Percentiles rank a stretch among this genome's conserved stretches.
Evolutionary conservation across 2,888 invertebrate genomes (phyloP).

Genomic region (Sarcophaga carnaria): DNA sequence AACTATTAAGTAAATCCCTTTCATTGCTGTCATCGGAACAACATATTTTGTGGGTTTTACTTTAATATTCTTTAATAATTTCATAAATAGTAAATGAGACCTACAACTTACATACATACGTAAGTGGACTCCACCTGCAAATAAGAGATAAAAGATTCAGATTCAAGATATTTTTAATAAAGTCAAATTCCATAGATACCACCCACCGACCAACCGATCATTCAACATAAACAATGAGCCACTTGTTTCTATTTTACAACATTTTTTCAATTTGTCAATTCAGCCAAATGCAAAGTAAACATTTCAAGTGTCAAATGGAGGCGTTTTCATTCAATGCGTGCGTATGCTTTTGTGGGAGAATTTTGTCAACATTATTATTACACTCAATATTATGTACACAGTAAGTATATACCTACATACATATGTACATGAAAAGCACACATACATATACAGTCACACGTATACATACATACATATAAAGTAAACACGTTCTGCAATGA

Average conservation of each 20-base stretch:
- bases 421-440: not conserved
- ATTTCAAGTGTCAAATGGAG: constrained; percentile 63
- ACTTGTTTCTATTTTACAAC: not conserved
- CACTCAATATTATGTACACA: not conserved
- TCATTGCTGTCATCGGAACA: too few relatives aligned
- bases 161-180: constrained; percentile 35
- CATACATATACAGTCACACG: not conserved
- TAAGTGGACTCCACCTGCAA: not conserved
- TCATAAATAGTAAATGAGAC: not conserved
- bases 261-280: constrained; percentile 25
- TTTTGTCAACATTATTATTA: constrained; percentile 17
- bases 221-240: not conserved
- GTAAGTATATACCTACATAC: not conserved
- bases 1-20: too few relatives aligned
- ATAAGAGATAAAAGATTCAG: not conserved
- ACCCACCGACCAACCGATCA: constrained; percentile 6
- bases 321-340: not conserved
- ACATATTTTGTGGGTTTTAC: too few relatives aligned
- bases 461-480: not conserved
- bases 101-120: not conserved
- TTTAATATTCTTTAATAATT: not conserved
- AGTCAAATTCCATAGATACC: constrained; percentile 48
- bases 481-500: constrained; percentile 47
- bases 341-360: not conserved
- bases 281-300: constrained; percentile 59